Percentiles rank a stretch among this genome's conserved stretches.
These are phyloP conservation scores for Rhinella marina DNA, from an alignment of 2,797 vertebrate genomes.

Conservation along the genomic window DNA sequence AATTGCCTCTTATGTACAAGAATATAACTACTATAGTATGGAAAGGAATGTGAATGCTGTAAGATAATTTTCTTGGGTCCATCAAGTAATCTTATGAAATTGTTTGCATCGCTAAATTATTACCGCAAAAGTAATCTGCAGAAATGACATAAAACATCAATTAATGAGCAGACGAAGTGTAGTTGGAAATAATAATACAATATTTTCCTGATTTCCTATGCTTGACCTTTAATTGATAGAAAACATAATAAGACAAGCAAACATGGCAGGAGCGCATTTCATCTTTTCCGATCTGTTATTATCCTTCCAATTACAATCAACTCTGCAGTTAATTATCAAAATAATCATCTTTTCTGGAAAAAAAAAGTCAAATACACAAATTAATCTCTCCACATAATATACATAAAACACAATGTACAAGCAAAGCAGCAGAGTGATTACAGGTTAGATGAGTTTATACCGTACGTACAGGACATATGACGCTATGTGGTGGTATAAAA, in stretches of 20 bases:
- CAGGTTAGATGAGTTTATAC: background rate
- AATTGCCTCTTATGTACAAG: background rate
- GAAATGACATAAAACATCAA: background rate
- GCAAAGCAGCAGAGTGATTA: background rate
- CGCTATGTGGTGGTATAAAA: too few relatives aligned
- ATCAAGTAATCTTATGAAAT: background rate
- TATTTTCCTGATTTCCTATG: conserved; percentile 10
- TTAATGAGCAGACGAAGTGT: background rate
- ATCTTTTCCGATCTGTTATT: background rate
- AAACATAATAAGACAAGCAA: background rate
- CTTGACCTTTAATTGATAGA: conserved; percentile 10
- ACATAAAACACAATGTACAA: background rate
- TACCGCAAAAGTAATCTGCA: background rate
- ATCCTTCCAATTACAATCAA: background rate
- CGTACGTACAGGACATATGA: background rate
- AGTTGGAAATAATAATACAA: background rate
- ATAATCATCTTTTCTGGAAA: background rate
- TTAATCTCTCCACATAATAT: background rate
- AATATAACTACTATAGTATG: background rate
- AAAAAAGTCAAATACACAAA: background rate
- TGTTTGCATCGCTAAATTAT: background rate
- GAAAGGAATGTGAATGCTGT: background rate
- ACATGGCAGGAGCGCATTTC: background rate
- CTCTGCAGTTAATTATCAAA: conserved; percentile 8
- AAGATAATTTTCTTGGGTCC: background rate